Conservation (phyloP, 2,797 vertebrate genomes). For the Rhinatrema bivittatum region DNA sequence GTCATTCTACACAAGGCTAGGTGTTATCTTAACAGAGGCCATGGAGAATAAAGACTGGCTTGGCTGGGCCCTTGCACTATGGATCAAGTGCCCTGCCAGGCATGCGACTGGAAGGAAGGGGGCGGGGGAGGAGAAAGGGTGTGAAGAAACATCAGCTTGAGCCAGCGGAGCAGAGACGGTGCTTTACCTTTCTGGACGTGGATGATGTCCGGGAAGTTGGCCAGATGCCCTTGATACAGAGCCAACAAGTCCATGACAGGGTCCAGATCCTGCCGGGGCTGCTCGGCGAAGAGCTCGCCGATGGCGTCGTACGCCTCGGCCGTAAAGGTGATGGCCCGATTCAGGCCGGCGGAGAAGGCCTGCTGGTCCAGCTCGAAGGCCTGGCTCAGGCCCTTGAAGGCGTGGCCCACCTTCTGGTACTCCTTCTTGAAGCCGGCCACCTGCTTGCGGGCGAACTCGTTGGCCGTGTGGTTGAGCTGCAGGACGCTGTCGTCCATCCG, state of each 20-base stretch:
- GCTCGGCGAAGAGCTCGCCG: conserved; percentile 90
- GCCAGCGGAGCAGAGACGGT: too few relatives aligned
- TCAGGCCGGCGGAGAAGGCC: conserved; percentile 76
- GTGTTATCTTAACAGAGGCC: too few relatives aligned
- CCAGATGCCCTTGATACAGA: conserved; percentile 92
- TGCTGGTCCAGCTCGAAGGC: conserved; percentile 96
- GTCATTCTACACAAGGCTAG: too few relatives aligned
- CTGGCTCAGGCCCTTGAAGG: conserved; percentile 85
- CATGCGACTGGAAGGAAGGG: too few relatives aligned
- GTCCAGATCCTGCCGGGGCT: conserved; percentile 88
- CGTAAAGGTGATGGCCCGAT: conserved; percentile 90
- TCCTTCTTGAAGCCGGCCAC: conserved; percentile 94
- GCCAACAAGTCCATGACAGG: conserved; percentile 90
- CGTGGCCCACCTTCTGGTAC: conserved; percentile 92
- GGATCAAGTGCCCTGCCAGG: too few relatives aligned
- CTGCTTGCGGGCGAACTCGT: conserved; percentile 91
- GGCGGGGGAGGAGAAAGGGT: too few relatives aligned
- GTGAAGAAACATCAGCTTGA: too few relatives aligned
- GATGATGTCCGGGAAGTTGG: conserved; percentile 98
- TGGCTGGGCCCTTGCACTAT: too few relatives aligned
- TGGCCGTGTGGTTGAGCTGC: conserved; percentile 82
- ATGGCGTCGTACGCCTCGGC: conserved; percentile 86
- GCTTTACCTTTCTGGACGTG: conserved; percentile 97
- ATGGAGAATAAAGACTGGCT: too few relatives aligned
- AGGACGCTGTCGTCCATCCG: conserved; percentile 91